Evolutionary conservation across 1,140 invertebrate species (phyloP), one percentile per base, ranked within the genome.

Genomic region (Neelides sp.): DNA sequence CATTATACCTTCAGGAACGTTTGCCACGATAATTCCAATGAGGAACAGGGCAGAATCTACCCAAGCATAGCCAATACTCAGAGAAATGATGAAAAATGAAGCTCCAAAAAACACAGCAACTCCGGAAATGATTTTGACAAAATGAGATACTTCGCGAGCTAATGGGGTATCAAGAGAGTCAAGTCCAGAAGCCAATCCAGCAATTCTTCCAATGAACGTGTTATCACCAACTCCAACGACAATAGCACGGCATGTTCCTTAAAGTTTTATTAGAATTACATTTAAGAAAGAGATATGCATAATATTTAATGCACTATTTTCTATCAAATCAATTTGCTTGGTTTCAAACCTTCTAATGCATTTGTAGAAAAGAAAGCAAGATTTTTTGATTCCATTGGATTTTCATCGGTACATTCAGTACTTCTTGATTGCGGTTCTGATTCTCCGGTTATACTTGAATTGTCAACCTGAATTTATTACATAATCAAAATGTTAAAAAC

Each of bases 331-430:
- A 10, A 8, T 44, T 7, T 12, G 10, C 12, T 10, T n/a, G 3
- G 27, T 13, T 26, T 23, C 17, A 53, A 63, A 68, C 82, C 92
- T 75, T 97, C 92, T 36, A 96, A 89, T 61, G 90, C 91, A 68
- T 95, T 95, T 27, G 92, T 96, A 35, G 91, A 95, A 75, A 95
- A 96, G 74, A 95, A 97, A 42, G 89, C 92, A 59, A 97, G 71
- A 69, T 97, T 97, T 69, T 89, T 92, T 30, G 92, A 95, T 75
- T 97, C 92, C 62, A 97, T 72, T 1, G 92, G 92, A 69, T 96
- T 96, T 60, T 96, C 90, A 68, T 94, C 81, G 45, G 91, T 95
- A 65, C 86, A 92, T 58, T 95, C 88, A 13, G 84, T 71, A 53
- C 83, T 82, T 64, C 92, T 78, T 47, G 84, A 83, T 65, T 95